A percentile compares a stretch with the other conserved stretches of the same genome.
These are phyloP conservation scores for Macrobrachium nipponense DNA, from an alignment of 1,140 invertebrate species.

Conservation along the genomic window DNA sequence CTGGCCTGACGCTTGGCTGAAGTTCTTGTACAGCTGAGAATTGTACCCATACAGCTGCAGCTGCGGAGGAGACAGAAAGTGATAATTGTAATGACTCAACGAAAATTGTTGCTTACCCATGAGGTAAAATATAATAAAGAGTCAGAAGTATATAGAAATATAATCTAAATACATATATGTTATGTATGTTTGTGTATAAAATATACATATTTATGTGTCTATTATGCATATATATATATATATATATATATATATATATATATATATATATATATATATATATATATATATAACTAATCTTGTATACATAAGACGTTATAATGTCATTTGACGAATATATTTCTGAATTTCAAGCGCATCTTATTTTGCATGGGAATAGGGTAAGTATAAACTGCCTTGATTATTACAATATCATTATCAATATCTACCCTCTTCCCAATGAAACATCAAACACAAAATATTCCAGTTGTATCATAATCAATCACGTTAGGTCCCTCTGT, in stretches of 20 bases:
- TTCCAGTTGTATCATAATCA: too few species aligned
- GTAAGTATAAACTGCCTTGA: too few species aligned
- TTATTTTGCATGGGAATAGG: too few species aligned
- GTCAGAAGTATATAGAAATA: background rate
- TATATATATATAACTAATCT: background rate
- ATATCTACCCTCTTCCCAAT: too few species aligned
- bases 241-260: background rate
- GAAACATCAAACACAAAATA: too few species aligned
- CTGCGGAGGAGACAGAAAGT: conserved; percentile 72
- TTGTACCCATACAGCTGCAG: conserved; percentile 97
- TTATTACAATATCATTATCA: too few species aligned
- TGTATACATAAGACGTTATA: background rate
- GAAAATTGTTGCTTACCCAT: background rate
- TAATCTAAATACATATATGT: background rate
- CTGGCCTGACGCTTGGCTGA: conserved; percentile 94
- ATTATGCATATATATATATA: background rate
- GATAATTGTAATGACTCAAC: background rate
- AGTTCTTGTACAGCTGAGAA: conserved; percentile 94
- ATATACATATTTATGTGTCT: background rate
- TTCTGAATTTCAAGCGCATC: too few species aligned
- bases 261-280: background rate
- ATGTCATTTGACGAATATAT: too few species aligned
- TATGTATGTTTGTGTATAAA: background rate
- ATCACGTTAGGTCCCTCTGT: too few species aligned
- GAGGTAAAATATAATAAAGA: background rate